Evolutionary conservation across 2,797 vertebrate genomes (phyloP).

Genomic region (Pelobates cultripes): DNA sequence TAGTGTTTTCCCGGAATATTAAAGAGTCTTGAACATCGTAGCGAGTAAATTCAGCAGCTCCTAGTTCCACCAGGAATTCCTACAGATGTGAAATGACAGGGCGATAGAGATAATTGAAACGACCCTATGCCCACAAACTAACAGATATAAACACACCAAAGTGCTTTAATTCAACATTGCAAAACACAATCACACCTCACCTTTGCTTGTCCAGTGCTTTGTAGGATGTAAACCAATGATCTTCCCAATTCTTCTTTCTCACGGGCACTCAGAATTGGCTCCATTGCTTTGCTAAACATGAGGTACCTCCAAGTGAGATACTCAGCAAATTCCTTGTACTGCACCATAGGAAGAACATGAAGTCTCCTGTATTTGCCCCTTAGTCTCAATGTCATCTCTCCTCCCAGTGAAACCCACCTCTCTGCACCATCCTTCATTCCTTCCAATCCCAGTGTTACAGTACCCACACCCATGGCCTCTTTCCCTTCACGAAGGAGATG

Average conservation of each 20-base stretch:
- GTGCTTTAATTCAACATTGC: background rate
- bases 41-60: conserved; percentile 85
- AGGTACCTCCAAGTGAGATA: conserved; percentile 87
- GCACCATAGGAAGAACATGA: conserved; percentile 86
- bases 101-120: background rate
- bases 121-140: background rate
- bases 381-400: conserved; percentile 74
- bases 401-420: conserved; percentile 84
- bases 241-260: conserved; percentile 91
- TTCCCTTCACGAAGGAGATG: conserved; percentile 78
- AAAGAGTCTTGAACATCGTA: conserved; percentile 86
- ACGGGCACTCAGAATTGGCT: conserved; percentile 82
- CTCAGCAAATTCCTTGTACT: conserved; percentile 94
- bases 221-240: conserved; percentile 86
- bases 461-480: conserved; percentile 74
- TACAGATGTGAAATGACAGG: conserved; percentile 56
- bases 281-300: conserved; percentile 81
- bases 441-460: conserved; percentile 70
- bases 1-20: conserved; percentile 94
- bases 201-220: conserved; percentile 92
- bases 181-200: conserved; percentile 61
- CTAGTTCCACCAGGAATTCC: conserved; percentile 90
- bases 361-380: conserved; percentile 84
- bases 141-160: background rate
- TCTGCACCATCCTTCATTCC: conserved; percentile 73